Evolutionary conservation across 2,797 vertebrate genomes (phyloP), one percentile per base, ranked within the genome.

Genomic region (Lophotriccus pileatus): DNA sequence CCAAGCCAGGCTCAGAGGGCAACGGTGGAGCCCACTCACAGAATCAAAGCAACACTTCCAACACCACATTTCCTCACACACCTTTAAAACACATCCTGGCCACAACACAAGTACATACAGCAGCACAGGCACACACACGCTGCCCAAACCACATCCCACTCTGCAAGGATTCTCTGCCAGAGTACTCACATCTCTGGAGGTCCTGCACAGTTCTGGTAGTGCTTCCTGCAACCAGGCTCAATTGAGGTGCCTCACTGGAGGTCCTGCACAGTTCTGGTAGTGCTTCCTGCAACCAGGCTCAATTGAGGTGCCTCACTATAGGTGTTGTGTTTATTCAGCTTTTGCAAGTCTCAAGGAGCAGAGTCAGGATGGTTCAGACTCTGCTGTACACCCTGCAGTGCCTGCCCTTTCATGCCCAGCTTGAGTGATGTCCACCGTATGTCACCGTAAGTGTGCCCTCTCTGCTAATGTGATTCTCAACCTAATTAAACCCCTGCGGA

Each of bases 351-450:
- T 74, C 6, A 0, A 19, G 62, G 59, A 75, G 44, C 19, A n/a
- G 64, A 72, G 39, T 67, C 67, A 41, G 76, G 56, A 72, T 23
- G 80, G 63, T 27, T 84, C 0, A 0, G 52, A 59, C 67, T 49
- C 39, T 10, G 5, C 53, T 39, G 28, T 63, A 25, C 50, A 30
- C 20, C 47, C 77, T 37, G 80, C 2, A 0, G 52, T 55, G 81
- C 76, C 89, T 91, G 90, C 60, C 89, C 81, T 60, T 95, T 89
- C 14, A 4, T 3, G 0, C 78, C 49, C 72, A 90, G 80, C 81
- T 63, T 87, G 88, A 91, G 73, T n/a, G 84, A 92, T 63, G 76
- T 15, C 89, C 91, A 86, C 84, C 24, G 5, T 83, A 86, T 86
- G 81, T 88, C 91, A 84, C 19, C 5, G n/a, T 68, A 74, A 93